A percentile compares a stretch with the other conserved stretches of the same genome.
These are phyloP conservation scores for Drosophila hamatofila DNA, from an alignment of 2,888 invertebrate genomes.

Conservation along the genomic window DNA sequence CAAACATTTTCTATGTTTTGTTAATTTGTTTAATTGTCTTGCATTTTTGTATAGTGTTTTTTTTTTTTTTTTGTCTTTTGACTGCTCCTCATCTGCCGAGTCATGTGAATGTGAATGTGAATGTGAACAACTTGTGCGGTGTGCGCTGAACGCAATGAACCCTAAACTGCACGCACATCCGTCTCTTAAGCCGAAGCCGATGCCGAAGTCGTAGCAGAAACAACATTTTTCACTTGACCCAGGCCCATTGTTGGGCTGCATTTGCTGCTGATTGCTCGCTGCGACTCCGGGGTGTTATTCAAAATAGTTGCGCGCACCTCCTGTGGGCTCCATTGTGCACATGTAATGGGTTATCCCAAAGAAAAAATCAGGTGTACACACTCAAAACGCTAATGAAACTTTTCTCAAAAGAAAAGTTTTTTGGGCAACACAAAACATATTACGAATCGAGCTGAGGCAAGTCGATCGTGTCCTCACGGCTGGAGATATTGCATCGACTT, in stretches of 20 bases:
- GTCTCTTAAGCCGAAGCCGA: slow-evolving; percentile 53
- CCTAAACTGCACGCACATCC: slow-evolving; percentile 75
- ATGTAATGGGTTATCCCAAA: slow-evolving; percentile 30
- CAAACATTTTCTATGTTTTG: slow-evolving; percentile 51
- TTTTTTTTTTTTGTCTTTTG: slow-evolving; percentile 15
- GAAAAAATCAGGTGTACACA: slow-evolving; percentile 63
- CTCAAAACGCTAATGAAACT: slow-evolving; percentile 68
- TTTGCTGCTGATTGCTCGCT: slow-evolving; percentile 27
- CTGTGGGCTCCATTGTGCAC: slow-evolving; percentile 67
- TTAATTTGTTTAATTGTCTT: slow-evolving; percentile 80
- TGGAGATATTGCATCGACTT: slow-evolving; percentile 68
- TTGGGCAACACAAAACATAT: slow-evolving; percentile 32
- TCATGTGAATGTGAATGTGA: slow-evolving; percentile 77
- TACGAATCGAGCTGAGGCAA: slow-evolving; percentile 35
- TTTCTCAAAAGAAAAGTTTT: slow-evolving; percentile 51
- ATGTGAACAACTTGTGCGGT: slow-evolving; percentile 75
- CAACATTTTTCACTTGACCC: slow-evolving; percentile 48
- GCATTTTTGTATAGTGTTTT: slow-evolving; percentile 48
- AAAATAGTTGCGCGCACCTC: slow-evolving; percentile 63
- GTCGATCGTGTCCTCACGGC: slow-evolving; percentile 74
- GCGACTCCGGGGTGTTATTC: slow-evolving; percentile 52
- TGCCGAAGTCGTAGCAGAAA: no score
- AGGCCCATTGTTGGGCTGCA: slow-evolving; percentile 36
- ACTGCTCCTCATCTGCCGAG: slow-evolving; percentile 68
- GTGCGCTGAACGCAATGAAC: slow-evolving; percentile 68